Base-by-base conservation (phyloP, 2,113 vertebrate genomes). In the Beaufortia kweichowensis region DNA sequence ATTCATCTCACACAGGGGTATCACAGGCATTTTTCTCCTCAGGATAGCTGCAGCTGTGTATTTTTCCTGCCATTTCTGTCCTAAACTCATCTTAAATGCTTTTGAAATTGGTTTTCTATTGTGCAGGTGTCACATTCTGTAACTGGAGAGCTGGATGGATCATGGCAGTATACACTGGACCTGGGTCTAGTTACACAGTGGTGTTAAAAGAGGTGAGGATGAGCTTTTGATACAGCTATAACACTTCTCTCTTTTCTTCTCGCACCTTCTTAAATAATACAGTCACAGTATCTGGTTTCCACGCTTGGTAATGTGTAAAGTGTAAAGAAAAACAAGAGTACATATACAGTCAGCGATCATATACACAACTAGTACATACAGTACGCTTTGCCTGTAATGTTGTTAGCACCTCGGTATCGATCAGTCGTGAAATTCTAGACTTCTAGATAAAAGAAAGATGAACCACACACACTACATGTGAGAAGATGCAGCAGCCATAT, bases 221-320 rank as follows among this genome's bases (percentile, higher is more conserved):
- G 29, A 65, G 26, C 15, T 33, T 71, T 19, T 71, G 61, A 76
- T 31, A 43, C 41, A 50, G 50, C 65, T 63, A 53, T 19, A 46
- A 62, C 55, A 73, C 33, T 41, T 75, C 63, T 39, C 39, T 50
- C 23, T 12, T 61, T 74, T 33, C 29, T 10, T 55, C 26, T 33
- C 9, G n/a, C 23, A 12, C 43, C 62, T 39, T 24, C 15, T 76
- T 82, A 57, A 76, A 79, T 77, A 82, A 82, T 73, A 74, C 53
- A 82, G 59, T 55, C 28, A n/a, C n/a, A 19, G 29, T 33, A 19
- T 82, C 81, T 15, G 17, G 62, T 82, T 79, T 79, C 81, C 48
- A 33, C 7, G 8, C 17, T n/a, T 48, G 57, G 29, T 64, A 14
- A 19, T 41, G 60, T 14, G 33, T 9, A 66, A 67, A 53, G 9